These are phyloP conservation scores for Takifugu rubripes DNA, from an alignment of 2,797 vertebrate species.

Conservation along the genomic window DNA sequence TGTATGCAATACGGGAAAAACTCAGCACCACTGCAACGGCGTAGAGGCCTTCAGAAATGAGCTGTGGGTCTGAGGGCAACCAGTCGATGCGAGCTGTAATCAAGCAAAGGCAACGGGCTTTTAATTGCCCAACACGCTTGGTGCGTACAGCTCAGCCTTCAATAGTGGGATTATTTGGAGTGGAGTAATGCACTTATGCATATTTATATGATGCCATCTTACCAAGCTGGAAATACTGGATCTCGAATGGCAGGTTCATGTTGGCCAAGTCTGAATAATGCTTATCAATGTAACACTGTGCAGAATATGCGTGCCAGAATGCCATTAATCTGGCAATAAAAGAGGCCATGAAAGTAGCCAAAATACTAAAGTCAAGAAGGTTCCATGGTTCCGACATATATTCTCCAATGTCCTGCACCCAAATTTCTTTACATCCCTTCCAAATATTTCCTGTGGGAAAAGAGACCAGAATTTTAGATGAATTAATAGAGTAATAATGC, in stretches of 20 bases:
- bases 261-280: constrained; percentile 80
- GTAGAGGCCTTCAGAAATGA: constrained; percentile 96
- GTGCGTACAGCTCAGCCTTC: no score
- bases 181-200: not conserved
- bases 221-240: constrained; percentile 94
- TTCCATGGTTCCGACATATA: constrained; percentile 95
- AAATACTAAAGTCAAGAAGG: constrained; percentile 94
- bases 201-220: constrained; percentile 54
- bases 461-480: constrained; percentile 3
- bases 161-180: no score
- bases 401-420: constrained; percentile 91
- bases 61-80: constrained; percentile 93
- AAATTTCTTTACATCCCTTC: constrained; percentile 94
- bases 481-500: not conserved
- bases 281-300: constrained; percentile 86
- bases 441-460: constrained; percentile 89
- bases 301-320: constrained; percentile 90
- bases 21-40: constrained; percentile 93
- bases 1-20: constrained; percentile 95
- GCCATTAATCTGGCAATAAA: constrained; percentile 95
- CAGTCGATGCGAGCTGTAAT: constrained; percentile 88
- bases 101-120: constrained; percentile 22
- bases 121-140: no score
- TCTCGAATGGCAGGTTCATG: constrained; percentile 81
- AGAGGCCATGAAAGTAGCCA: constrained; percentile 91